Base-by-base conservation (phyloP, 2,888 invertebrate genomes). In the Aspidiotus rigidus region DNA sequence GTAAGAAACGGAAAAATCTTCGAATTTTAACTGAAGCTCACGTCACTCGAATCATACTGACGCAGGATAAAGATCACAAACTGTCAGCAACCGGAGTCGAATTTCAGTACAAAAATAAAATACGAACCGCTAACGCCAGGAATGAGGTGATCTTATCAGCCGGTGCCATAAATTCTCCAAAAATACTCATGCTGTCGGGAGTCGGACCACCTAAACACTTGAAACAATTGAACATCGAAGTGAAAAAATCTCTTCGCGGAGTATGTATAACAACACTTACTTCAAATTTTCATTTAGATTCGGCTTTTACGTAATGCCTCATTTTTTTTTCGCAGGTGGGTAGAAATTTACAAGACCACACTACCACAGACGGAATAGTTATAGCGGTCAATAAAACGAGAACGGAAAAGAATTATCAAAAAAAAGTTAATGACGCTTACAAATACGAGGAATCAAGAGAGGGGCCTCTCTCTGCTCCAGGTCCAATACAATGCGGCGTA, bases 321-420 rank as follows among this genome's bases (percentile, higher is more conserved):
- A 1, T 28, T 28, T 28, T 28, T 28, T 28, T 28, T 28, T 17
- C 54, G 73, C 80, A 81, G 9, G 89, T 90, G 0, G 89, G 90
- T 0, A 79, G 82, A 73, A 90, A 90, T 77, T 79, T 90, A 1
- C 88, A 88, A 75, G 87, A 89, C 75, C 89, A 90, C 75, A 81
- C 87, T 0, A 87, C 88, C 0, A 81, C 83, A 8, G 83, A 84
- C 73, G 83, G 82, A 2, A 77, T 85, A 1, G 74, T 83, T 0
- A 76, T 85, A 71, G 80, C 80, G 1, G 75, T 86, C 7, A 74
- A 76, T 28, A 74, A 76, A 57, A 77, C 75, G 3, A 72, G 73
- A 13, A 75, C 75, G 1, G 71, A 73, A 13, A 73, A 72, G 13
- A 64, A 72, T 9, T 72, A 72, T 62, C 56, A 73, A 16, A 66